phyloP scores from a whole-genome alignment of 2,113 vertebrate genomes.

The Herpailurus yagouaroundi region DNA sequence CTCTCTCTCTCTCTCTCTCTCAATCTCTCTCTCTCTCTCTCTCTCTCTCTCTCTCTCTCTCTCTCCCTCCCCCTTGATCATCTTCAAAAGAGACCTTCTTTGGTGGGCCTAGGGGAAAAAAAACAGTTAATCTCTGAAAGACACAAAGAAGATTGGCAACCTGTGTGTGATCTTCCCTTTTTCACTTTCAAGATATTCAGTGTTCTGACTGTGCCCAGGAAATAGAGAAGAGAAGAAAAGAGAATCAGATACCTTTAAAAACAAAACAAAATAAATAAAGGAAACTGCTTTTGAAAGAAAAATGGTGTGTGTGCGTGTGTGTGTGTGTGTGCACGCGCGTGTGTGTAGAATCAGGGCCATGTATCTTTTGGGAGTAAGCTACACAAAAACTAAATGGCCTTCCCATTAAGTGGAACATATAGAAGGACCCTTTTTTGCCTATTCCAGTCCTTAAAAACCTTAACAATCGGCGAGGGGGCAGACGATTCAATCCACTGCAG shows the following conservation, averaged over 20 bases:
- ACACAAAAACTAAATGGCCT: background rate
- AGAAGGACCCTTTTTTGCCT: background rate
- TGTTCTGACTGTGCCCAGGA: slow-evolving; percentile 6
- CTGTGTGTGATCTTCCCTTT: background rate
- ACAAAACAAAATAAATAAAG: background rate
- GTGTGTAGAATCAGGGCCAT: background rate
- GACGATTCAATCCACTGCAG: background rate
- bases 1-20: no score
- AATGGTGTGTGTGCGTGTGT: background rate
- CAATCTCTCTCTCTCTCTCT: background rate
- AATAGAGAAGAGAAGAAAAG: background rate
- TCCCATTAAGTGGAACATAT: background rate
- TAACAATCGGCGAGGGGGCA: background rate
- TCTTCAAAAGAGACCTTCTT: background rate
- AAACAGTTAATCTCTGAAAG: background rate
- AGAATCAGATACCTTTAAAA: background rate
- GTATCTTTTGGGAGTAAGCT: background rate
- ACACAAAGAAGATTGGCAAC: background rate
- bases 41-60: background rate
- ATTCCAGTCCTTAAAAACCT: background rate
- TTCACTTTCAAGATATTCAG: background rate
- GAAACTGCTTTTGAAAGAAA: slow-evolving; percentile 23
- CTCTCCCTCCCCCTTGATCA: background rate
- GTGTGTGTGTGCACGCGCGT: background rate
- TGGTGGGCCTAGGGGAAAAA: background rate